Conservation (phyloP, 2,113 vertebrate genomes). For the Corythaixoides concolor region DNA sequence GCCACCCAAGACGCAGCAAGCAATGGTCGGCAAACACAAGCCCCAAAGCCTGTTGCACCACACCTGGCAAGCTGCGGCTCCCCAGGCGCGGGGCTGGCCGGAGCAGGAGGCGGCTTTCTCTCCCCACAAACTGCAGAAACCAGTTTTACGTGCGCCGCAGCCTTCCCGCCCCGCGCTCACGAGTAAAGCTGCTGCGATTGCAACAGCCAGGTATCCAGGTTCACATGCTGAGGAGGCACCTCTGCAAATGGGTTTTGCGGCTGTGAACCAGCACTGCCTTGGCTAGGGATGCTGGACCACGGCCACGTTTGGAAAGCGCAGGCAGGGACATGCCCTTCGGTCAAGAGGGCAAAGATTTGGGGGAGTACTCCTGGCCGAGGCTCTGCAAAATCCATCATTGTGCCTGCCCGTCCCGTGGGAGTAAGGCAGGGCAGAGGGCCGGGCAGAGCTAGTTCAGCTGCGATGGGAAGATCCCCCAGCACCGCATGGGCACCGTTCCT, state of each 20-base stretch:
- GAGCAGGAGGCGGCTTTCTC: neutral
- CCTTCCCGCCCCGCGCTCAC: neutral
- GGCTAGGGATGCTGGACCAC: neutral
- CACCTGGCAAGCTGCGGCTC: neutral
- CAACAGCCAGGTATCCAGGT: neutral
- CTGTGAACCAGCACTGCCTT: neutral
- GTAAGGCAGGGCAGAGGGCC: fast-evolving
- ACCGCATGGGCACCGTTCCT: fast-evolving
- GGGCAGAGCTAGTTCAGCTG: neutral
- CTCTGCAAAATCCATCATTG: fast-evolving
- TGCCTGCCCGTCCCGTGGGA: too few species aligned
- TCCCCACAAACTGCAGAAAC: neutral
- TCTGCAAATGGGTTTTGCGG: neutral
- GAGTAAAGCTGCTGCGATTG: neutral
- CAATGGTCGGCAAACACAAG: neutral
- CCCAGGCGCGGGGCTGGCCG: neutral
- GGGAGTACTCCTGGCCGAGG: neutral
- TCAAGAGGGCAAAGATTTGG: neutral
- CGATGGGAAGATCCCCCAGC: fast-evolving
- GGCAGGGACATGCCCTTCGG: neutral
- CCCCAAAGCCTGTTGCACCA: neutral
- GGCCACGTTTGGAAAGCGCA: fast-evolving
- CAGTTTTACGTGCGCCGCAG: neutral
- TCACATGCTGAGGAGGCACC: neutral
- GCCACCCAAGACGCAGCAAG: neutral